Percentiles rank a stretch among this genome's conserved stretches.
These are phyloP conservation scores for Meles meles DNA, from an alignment of 2,113 vertebrate species.

Conservation along the genomic window DNA sequence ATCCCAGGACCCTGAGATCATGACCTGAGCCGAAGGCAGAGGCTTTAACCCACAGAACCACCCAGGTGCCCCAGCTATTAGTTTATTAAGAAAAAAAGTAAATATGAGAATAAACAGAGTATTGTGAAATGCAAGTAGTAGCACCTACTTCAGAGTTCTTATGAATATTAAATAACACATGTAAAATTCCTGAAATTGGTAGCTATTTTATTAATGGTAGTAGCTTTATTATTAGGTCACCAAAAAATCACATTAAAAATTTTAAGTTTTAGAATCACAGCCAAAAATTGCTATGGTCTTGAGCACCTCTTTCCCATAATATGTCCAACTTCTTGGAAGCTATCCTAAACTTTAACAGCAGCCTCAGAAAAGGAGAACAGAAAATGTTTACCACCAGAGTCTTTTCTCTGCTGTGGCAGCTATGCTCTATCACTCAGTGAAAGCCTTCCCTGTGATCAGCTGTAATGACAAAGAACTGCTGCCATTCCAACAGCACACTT, in stretches of 20 bases:
- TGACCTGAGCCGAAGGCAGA: too few relatives aligned
- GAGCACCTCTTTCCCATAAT: background rate
- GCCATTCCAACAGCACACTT: background rate
- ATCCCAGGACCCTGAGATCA: too few relatives aligned
- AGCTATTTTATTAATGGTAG: too few relatives aligned
- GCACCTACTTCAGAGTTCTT: background rate
- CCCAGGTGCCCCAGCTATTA: background rate
- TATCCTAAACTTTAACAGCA: background rate
- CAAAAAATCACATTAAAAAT: background rate
- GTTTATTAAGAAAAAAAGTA: background rate
- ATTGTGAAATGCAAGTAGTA: background rate
- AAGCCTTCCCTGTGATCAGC: background rate
- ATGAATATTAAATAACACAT: background rate
- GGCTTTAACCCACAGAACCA: too few relatives aligned
- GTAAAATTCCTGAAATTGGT: background rate
- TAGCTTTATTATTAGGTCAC: background rate
- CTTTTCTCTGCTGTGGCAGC: background rate
- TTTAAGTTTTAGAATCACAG: background rate
- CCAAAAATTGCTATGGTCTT: background rate
- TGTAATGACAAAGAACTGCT: background rate
- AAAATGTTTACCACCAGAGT: background rate
- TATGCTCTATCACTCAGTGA: background rate
- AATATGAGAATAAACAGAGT: background rate
- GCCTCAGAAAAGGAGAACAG: background rate
- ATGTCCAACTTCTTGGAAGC: background rate